Evolutionary conservation across 2,113 vertebrate species (phyloP), one percentile per base, ranked within the genome.

Genomic region (Clinocottus analis): DNA sequence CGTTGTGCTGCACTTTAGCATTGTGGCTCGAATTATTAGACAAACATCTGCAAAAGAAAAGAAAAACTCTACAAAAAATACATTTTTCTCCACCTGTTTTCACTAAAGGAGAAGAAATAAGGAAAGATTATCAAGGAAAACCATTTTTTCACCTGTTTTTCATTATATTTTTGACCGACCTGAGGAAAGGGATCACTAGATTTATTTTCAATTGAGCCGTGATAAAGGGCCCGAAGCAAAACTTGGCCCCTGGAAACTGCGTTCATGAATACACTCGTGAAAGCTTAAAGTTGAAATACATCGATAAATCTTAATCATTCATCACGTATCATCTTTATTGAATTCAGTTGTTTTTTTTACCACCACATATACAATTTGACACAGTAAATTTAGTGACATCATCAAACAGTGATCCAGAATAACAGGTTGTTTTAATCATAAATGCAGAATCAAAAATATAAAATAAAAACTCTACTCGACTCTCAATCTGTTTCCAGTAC

Each of bases 301-400:
- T 23, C 25, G 60, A 85, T 10, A 79, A 70, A 27, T 29, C 5
- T 77, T 67, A 19, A 74, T 66, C 79, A 81, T 83, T 86, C 76
- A 85, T 79, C 68, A 79, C 66, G 84, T 73, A 82, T 93, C 69
- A 80, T 86, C 88, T 93, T 93, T 85, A 93, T 91, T 94, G 85
- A 35, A 35, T 68, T 67, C 27, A 19, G 9, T 74, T 79, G 4
- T 90, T 88, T 80, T 88, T 75, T 80, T 43, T 43, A 43, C 41
- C 13, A 88, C 84, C 87, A 94, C 91, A 92, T 77, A 90, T 83
- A 92, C 72, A 91, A 39, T 74, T 91, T 73, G 81, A 90, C 81
- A 93, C 90, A 92, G 53, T 86, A 88, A 86, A 80, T 82, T 85
- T 79, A 83, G 86, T 90, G 91, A 94, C 92, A 93, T 93, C 80